These are phyloP conservation scores for Rhinopomastus cyanomelas DNA, from an alignment of 2,113 vertebrate genomes.

Conservation along the genomic window DNA sequence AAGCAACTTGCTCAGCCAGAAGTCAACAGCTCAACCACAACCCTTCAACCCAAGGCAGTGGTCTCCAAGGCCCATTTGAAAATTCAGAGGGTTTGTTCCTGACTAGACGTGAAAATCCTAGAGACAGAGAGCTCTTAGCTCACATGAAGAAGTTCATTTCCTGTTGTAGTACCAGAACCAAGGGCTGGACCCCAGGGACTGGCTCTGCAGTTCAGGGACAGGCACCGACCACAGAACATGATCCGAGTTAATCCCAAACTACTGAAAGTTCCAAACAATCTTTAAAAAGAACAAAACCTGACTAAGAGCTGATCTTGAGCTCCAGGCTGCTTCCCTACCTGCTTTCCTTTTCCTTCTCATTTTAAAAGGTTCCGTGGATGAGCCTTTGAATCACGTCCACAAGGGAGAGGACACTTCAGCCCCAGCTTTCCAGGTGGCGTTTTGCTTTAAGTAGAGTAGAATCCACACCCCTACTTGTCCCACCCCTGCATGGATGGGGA, in stretches of 20 bases:
- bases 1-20: background rate
- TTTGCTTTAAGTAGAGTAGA: background rate
- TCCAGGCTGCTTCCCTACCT: background rate
- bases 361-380: background rate
- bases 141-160: background rate
- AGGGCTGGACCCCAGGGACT: background rate
- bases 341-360: background rate
- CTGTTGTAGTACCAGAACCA: rapidly evolving
- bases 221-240: background rate
- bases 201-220: background rate
- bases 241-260: background rate
- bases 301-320: background rate
- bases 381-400: background rate
- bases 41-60: rapidly evolving
- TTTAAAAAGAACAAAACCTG: background rate
- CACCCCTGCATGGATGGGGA: background rate
- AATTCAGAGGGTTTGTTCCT: background rate
- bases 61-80: background rate
- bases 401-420: background rate
- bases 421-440: background rate
- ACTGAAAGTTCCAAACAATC: background rate
- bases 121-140: background rate
- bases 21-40: background rate
- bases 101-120: background rate
- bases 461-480: background rate